These are phyloP conservation scores for Phytoseiulus persimilis DNA, from an alignment of 2,888 invertebrate genomes.

Conservation along the genomic window DNA sequence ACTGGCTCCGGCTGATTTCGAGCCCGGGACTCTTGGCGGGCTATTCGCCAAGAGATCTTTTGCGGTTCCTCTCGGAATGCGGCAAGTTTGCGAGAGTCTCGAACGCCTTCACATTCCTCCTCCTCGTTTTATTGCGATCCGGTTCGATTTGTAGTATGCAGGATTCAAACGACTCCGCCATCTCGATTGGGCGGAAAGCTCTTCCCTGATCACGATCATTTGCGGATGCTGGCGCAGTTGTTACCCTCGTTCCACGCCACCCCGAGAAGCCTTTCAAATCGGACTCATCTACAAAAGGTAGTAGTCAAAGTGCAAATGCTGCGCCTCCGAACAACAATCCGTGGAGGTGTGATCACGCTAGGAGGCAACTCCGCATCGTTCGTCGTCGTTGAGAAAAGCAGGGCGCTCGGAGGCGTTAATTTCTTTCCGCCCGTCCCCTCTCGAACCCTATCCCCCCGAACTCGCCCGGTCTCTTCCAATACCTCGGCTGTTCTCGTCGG, in stretches of 20 bases:
- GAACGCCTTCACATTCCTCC: no score
- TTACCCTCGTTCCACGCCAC: not conserved
- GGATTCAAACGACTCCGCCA: not conserved
- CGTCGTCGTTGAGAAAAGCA: not conserved
- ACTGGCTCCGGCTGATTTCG: no score
- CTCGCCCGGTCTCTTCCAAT: not conserved
- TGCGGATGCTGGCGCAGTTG: not conserved
- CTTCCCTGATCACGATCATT: not conserved
- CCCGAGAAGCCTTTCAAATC: not conserved
- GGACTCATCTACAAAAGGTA: not conserved
- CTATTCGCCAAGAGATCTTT: no score
- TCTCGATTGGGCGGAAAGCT: not conserved
- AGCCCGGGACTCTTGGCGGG: no score
- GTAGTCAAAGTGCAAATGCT: conserved; percentile 5
- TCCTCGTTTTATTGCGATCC: not conserved
- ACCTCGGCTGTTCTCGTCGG: not conserved
- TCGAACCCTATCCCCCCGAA: no score
- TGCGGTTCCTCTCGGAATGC: no score
- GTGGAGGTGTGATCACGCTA: not conserved
- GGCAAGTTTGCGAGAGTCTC: no score
- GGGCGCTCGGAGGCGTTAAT: not conserved
- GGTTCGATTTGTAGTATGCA: not conserved
- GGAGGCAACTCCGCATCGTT: not conserved
- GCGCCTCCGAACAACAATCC: not conserved
- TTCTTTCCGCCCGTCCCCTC: not conserved